phyloP scores from a whole-genome alignment of 1,140 invertebrate species.

The Bombus vancouverensis region DNA sequence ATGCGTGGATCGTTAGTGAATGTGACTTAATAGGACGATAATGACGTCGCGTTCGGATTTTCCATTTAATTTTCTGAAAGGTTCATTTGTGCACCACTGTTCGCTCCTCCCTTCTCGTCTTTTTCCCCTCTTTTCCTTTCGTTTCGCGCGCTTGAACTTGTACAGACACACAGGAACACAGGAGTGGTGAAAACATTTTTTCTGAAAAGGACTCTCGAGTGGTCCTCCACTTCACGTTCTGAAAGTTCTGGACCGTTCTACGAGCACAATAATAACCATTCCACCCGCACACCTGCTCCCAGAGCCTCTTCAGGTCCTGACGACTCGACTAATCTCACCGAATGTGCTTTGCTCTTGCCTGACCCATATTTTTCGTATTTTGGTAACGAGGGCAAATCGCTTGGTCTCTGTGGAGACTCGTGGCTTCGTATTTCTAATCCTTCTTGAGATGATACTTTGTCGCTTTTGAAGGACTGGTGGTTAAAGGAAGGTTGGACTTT shows the following conservation, averaged over 20 bases:
- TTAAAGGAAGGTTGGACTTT: no score
- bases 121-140: slow-evolving; percentile 11
- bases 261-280: slow-evolving; percentile 73
- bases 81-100: slow-evolving; percentile 46
- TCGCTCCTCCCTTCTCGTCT: neutral
- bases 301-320: slow-evolving; percentile 19
- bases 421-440: neutral
- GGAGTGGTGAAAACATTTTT: slow-evolving; percentile 50
- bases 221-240: slow-evolving; percentile 58
- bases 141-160: slow-evolving; percentile 33
- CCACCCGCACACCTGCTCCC: slow-evolving; percentile 72
- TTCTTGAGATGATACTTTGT: neutral
- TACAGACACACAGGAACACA: neutral
- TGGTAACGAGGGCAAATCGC: slow-evolving; percentile 49
- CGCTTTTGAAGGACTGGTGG: no score
- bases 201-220: slow-evolving; percentile 66
- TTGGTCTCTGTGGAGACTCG: neutral
- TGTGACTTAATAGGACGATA: slow-evolving; percentile 53
- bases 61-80: slow-evolving; percentile 59
- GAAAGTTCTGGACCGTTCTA: slow-evolving; percentile 44
- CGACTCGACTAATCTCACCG: slow-evolving; percentile 50
- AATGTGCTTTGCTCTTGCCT: slow-evolving; percentile 17
- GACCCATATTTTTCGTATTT: slow-evolving; percentile 66
- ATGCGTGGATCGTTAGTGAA: slow-evolving; percentile 61
- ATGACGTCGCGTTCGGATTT: slow-evolving; percentile 64